Evolutionary conservation across 2,888 invertebrate genomes (phyloP).

Genomic region (Drosophila infuscata): DNA sequence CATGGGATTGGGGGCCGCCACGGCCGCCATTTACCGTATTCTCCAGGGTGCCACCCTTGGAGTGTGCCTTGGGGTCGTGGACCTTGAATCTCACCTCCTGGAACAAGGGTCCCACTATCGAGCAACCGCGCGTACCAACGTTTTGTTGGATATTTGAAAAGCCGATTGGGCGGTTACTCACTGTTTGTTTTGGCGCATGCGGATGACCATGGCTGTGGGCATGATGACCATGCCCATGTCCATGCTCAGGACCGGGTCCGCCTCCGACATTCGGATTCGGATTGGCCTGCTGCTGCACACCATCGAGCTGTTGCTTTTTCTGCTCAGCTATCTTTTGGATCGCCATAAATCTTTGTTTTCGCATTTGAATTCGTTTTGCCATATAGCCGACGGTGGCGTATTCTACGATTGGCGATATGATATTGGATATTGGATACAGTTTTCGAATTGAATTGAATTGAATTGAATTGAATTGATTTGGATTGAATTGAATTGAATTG

Average conservation of each 20-base stretch:
- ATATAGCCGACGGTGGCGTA: constrained; percentile 99
- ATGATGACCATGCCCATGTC: constrained; percentile 86
- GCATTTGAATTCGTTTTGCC: constrained; percentile 98
- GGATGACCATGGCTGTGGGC: constrained; percentile 86
- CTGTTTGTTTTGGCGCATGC: constrained; percentile 86
- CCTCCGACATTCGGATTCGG: constrained; percentile 88
- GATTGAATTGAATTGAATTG: constrained; percentile 46
- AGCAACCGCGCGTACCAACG: constrained; percentile 86
- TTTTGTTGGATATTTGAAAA: constrained; percentile 86
- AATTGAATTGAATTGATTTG: constrained; percentile 36
- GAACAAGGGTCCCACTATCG: constrained; percentile 88
- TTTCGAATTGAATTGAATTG: constrained; percentile 65
- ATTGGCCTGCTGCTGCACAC: constrained; percentile 91
- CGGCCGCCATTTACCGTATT: constrained; percentile 95
- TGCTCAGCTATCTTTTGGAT: constrained; percentile 97
- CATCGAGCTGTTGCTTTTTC: constrained; percentile 94
- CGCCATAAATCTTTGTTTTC: constrained; percentile 95
- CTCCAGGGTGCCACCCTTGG: constrained; percentile 95
- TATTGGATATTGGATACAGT: constrained; percentile 65
- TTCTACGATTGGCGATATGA: constrained; percentile 88
- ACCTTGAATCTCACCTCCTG: constrained; percentile 98
- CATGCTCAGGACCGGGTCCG: constrained; percentile 84
- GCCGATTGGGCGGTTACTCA: constrained; percentile 86
- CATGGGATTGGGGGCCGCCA: constrained; percentile 88
- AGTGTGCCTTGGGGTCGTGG: constrained; percentile 96